Evolutionary conservation across 2,797 vertebrate species (phyloP), one percentile per base, ranked within the genome.

Genomic region (Schizopygopsis malacanthus): DNA sequence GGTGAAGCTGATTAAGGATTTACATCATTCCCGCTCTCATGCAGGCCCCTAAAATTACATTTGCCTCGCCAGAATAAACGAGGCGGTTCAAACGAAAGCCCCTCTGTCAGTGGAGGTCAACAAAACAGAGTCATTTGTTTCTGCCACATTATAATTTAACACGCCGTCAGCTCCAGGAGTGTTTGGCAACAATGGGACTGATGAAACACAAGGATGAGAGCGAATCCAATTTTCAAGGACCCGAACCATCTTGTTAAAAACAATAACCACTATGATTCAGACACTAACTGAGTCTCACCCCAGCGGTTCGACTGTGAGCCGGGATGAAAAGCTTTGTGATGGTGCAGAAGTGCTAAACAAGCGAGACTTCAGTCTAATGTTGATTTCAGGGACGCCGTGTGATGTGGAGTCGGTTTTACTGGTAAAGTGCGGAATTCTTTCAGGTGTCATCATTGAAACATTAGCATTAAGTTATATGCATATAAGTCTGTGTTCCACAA

Each of bases 81-180:
- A 88, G 69, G 72, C 87, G 39, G 87, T 83, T 91, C 83, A 89
- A 89, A 87, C 79, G 84, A 88, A 79, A 59, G 86, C 89, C 84
- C 52, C 81, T 82, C 88, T 90, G 76, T 87, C 88, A 65, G 47
- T 63, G 59, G n/a, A 63, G 72, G 78, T 86, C 90, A 89, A 82
- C 37, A 86, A 87, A 90, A 89, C 25, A 87, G 85, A 92, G 83
- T 83, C 33, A 22, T 85, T 82, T 82, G 78, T 91, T 91, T 91
- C 82, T 79, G 86, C 52, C 82, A 83, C 90, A 92, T 91, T 84
- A 91, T 89, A 85, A 91, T 90, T 89, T 91, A 89, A 89, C 91
- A 90, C 82, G 63, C 77, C 87, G 83, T 72, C 86, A 86, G 90
- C 78, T 83, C 59, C 28, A 84, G 72, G 79, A 83, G 85, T 89